Evolutionary conservation across 2,797 vertebrate species (phyloP).

Genomic region (Microchirus variegatus): DNA sequence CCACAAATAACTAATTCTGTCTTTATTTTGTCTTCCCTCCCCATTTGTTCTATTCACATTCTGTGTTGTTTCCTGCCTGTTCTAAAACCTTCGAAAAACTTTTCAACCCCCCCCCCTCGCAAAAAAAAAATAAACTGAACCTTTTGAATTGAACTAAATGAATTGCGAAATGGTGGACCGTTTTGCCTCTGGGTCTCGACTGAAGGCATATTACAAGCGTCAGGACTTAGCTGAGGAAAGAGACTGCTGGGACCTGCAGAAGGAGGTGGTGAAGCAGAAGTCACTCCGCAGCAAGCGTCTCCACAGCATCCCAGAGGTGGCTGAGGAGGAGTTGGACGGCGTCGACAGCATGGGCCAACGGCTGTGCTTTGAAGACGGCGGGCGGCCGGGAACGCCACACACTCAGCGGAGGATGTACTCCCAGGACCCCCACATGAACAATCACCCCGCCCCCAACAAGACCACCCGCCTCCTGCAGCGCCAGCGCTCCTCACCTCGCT

Average conservation of each 20-base stretch:
- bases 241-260: constrained; percentile 88
- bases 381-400: constrained; percentile 70
- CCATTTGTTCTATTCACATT: constrained; percentile 85
- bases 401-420: constrained; percentile 67
- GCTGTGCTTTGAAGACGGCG: constrained; percentile 71
- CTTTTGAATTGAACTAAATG: constrained; percentile 68
- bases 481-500: constrained; percentile 80
- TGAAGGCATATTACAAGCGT: constrained; percentile 89
- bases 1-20: constrained; percentile 96
- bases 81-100: constrained; percentile 81
- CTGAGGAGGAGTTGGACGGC: constrained; percentile 89
- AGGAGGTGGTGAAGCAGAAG: constrained; percentile 88
- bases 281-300: constrained; percentile 90
- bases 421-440: constrained; percentile 68
- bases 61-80: constrained; percentile 85
- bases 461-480: constrained; percentile 72
- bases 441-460: constrained; percentile 70
- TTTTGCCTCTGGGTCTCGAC: constrained; percentile 39
- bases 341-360: constrained; percentile 76
- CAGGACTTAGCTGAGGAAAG: constrained; percentile 83
- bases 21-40: constrained; percentile 92
- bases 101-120: constrained; percentile 48
- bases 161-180: constrained; percentile 64
- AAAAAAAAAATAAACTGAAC: constrained; percentile 70
- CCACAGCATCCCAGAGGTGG: constrained; percentile 97